Percentiles rank a stretch among this genome's conserved stretches.
These are phyloP conservation scores for Drosophila eugracilis DNA, from an alignment of 1,140 invertebrate species.

Conservation along the genomic window DNA sequence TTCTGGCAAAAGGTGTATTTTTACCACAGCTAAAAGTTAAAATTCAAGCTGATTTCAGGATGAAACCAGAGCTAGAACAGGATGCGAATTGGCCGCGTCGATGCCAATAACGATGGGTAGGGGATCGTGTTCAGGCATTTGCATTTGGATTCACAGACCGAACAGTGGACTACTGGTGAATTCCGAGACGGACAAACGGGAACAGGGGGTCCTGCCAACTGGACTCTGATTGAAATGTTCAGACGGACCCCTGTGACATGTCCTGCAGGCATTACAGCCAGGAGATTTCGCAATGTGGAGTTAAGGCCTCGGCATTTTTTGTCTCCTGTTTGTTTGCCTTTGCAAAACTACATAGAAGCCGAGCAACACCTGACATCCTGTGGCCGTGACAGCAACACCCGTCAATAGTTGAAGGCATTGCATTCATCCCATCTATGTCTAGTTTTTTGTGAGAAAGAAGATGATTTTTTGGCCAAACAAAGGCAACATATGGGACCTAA, in stretches of 20 bases:
- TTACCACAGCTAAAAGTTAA: conserved; percentile 54
- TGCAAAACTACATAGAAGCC: conserved; percentile 33
- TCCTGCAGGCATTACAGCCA: conserved; percentile 36
- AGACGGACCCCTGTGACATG: conserved; percentile 31
- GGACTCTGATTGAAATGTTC: conserved; percentile 71
- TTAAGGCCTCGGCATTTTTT: conserved; percentile 5
- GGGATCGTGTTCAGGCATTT: conserved; percentile 39
- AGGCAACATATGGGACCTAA: conserved; percentile 14
- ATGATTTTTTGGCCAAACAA: conserved; percentile 10
- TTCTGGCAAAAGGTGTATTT: conserved; percentile 27
- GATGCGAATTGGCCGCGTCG: conserved; percentile 27
- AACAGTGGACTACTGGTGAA: conserved; percentile 7
- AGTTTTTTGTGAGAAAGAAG: conserved; percentile 2
- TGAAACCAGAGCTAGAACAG: background rate
- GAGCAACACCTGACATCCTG: conserved; percentile 44
- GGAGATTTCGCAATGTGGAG: conserved; percentile 16
- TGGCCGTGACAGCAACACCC: conserved; percentile 49
- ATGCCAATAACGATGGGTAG: conserved; percentile 14
- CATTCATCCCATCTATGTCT: background rate
- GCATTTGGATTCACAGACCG: conserved; percentile 51
- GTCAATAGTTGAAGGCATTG: conserved; percentile 22
- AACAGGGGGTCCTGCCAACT: conserved; percentile 9
- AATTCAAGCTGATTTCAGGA: conserved; percentile 54
- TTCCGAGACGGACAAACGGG: conserved; percentile 7
- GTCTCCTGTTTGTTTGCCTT: conserved; percentile 20